phyloP scores from a whole-genome alignment of 1,140 invertebrate genomes.

The Pogonognathellus flavescens region DNA sequence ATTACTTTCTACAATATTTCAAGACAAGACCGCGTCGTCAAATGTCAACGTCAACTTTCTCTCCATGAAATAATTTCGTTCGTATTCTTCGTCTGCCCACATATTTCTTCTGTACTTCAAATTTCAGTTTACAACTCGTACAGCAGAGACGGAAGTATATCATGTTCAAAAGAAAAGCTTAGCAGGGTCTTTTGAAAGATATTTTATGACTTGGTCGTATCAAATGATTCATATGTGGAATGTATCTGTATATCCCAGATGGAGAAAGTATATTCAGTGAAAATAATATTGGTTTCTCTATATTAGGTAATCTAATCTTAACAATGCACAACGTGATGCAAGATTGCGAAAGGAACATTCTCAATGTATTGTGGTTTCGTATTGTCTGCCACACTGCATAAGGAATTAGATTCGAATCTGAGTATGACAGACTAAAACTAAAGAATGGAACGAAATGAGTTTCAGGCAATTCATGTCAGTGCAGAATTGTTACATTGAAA shows the following conservation, averaged over 20 bases:
- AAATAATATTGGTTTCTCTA: background rate
- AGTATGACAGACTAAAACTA: background rate
- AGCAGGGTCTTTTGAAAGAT: too few species aligned
- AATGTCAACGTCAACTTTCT: background rate
- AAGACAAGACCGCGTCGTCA: background rate
- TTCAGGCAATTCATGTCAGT: background rate
- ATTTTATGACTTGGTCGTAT: too few species aligned
- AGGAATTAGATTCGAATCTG: background rate
- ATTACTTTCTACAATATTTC: background rate
- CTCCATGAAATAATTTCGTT: background rate
- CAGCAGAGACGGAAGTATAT: too few species aligned
- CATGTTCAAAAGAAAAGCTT: too few species aligned
- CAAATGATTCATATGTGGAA: too few species aligned
- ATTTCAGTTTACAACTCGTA: too few species aligned
- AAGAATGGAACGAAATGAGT: slow-evolving; percentile 5
- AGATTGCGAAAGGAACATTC: background rate
- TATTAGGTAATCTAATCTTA: background rate
- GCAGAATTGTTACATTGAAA: background rate
- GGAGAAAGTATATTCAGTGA: background rate
- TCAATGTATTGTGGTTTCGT: background rate
- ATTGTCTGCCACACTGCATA: background rate
- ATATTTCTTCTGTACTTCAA: too few species aligned
- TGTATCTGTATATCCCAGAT: background rate
- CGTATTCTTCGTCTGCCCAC: too few species aligned
- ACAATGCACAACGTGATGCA: background rate